These are phyloP conservation scores for Punctoribates punctum DNA, from an alignment of 2,888 invertebrate species.

Conservation along the genomic window DNA sequence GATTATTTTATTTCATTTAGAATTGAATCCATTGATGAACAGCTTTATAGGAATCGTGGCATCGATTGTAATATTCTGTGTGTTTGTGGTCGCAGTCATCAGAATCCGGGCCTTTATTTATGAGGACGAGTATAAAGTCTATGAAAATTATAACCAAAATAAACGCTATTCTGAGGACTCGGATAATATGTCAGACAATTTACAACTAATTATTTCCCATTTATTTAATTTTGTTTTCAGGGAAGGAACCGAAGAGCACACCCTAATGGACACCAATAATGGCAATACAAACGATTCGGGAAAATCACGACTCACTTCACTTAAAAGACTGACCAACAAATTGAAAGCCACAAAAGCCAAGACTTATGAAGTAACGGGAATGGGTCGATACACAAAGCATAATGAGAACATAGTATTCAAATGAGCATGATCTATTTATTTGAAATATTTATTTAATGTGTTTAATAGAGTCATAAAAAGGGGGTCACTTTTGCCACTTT, in stretches of 20 bases:
- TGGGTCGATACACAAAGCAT: background rate
- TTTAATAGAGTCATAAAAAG: background rate
- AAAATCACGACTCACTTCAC: background rate
- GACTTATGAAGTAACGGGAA: background rate
- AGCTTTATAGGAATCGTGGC: slow-evolving; percentile 11
- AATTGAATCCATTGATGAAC: background rate
- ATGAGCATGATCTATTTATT: background rate
- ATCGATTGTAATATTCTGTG: background rate
- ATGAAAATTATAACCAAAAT: background rate
- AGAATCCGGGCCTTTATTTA: slow-evolving; percentile 9
- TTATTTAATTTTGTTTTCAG: too few species aligned
- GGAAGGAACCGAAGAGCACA: background rate
- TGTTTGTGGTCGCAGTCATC: background rate
- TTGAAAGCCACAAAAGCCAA: background rate
- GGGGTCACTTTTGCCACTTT: slow-evolving; percentile 1
- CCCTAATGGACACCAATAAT: background rate
- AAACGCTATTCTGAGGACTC: background rate
- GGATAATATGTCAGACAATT: background rate
- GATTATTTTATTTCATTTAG: background rate
- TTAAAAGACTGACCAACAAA: slow-evolving; percentile 6
- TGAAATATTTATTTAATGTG: too few species aligned
- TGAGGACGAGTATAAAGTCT: background rate
- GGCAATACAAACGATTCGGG: background rate
- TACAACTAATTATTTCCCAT: background rate
- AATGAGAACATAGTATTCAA: background rate